phyloP scores from a whole-genome alignment of 1,140 invertebrate species.

The Orussus abietinus region DNA sequence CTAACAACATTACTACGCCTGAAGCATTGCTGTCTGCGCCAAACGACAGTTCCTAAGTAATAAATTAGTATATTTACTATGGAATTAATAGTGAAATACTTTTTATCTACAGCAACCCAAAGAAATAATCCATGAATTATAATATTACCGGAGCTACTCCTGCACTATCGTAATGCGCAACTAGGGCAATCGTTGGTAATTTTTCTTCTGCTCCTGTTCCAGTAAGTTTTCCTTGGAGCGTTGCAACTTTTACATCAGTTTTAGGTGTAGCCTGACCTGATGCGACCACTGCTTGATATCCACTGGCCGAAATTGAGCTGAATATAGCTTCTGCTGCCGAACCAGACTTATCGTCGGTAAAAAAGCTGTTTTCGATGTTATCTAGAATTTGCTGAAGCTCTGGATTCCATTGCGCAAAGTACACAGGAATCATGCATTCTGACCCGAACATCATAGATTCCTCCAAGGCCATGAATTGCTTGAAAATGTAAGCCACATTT shows the following conservation, averaged over 20 bases:
- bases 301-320: slow-evolving; percentile 85
- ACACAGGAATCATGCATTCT: slow-evolving; percentile 82
- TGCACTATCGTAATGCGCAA: slow-evolving; percentile 90
- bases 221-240: slow-evolving; percentile 80
- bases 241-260: slow-evolving; percentile 76
- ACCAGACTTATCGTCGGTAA: slow-evolving; percentile 55
- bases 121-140: no score
- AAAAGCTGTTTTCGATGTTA: slow-evolving; percentile 63
- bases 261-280: slow-evolving; percentile 67
- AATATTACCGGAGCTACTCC: slow-evolving; percentile 79
- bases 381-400: slow-evolving; percentile 73
- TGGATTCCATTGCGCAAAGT: slow-evolving; percentile 74
- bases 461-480: slow-evolving; percentile 79
- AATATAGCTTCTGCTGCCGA: slow-evolving; percentile 77
- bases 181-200: slow-evolving; percentile 81
- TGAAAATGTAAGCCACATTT: no score
- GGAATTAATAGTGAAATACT: slow-evolving; percentile 7
- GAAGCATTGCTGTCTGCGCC: slow-evolving; percentile 93
- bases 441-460: slow-evolving; percentile 71
- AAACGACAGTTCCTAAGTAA: slow-evolving; percentile 72
- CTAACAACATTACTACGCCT: slow-evolving; percentile 83
- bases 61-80: slow-evolving; percentile 8
- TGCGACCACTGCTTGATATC: slow-evolving; percentile 80
- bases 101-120: no score
- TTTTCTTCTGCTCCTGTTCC: slow-evolving; percentile 77